Evolutionary conservation across 37 sponge, comb jelly and placozoan genomes (phyloP).

Genomic region (Halisarca cf. caerulea): DNA sequence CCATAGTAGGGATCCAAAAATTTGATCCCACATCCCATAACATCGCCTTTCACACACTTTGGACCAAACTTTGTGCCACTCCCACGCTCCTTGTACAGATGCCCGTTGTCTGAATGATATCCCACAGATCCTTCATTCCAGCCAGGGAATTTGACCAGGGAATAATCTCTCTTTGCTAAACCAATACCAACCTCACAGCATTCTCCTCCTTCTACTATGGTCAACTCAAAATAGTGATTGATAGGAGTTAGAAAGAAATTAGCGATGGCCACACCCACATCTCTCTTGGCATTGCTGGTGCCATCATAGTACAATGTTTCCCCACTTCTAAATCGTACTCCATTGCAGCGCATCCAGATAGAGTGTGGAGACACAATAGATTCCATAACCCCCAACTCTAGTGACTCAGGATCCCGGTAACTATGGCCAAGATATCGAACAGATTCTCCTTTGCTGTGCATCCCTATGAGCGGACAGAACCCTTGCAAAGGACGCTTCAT

Average conservation of each 20-base stretch:
- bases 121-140: conserved; percentile 71
- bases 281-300: conserved; percentile 43
- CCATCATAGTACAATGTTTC: conserved; percentile 65
- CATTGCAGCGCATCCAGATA: conserved; percentile 70
- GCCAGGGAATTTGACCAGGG: conserved; percentile 69
- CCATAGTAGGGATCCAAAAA: conserved; percentile 34
- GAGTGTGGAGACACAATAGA: conserved; percentile 29
- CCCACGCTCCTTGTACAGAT: conserved; percentile 58
- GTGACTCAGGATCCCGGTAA: conserved; percentile 9
- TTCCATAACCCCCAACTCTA: conserved; percentile 45
- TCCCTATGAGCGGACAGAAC: conserved; percentile 74
- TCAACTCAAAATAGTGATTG: conserved; percentile 86
- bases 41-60: conserved; percentile 53
- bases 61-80: conserved; percentile 71
- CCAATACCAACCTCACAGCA: conserved; percentile 77
- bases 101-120: conserved; percentile 80
- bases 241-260: conserved; percentile 27
- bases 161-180: conserved; percentile 66
- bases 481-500: conserved; percentile 71
- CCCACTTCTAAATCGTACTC: conserved; percentile 58
- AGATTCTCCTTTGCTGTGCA: conserved; percentile 78
- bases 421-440: conserved; percentile 76
- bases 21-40: conserved; percentile 75
- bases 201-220: conserved; percentile 58
- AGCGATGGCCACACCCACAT: conserved; percentile 72